These are phyloP conservation scores for Paramacrobiotus metropolitanus DNA, from an alignment of 1,140 invertebrate species.

Conservation along the genomic window DNA sequence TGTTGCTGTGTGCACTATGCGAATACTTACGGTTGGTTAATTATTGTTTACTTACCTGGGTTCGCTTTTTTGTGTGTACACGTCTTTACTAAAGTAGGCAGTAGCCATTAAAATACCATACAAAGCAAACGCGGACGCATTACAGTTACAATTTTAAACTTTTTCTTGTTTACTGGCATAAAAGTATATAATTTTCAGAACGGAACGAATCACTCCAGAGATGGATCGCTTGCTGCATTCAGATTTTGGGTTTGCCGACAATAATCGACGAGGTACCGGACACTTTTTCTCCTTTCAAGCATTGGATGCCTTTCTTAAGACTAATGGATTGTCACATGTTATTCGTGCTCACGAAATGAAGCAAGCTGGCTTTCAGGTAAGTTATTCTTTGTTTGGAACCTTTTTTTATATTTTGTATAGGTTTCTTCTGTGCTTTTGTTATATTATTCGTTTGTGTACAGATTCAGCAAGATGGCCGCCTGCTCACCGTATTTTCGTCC, in stretches of 20 bases:
- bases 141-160: too few relatives aligned
- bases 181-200: constrained; percentile 13
- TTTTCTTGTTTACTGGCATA: neutral
- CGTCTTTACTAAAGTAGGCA: too few relatives aligned
- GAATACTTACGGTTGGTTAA: too few relatives aligned
- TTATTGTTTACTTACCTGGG: too few relatives aligned
- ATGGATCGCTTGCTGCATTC: neutral
- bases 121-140: too few relatives aligned
- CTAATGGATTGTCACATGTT: constrained; percentile 38
- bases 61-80: too few relatives aligned
- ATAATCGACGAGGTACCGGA: constrained; percentile 39
- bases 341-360: constrained; percentile 46
- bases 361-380: constrained; percentile 40
- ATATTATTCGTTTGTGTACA: constrained; percentile 17
- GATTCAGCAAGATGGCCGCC: constrained; percentile 33
- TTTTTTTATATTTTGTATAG: too few relatives aligned
- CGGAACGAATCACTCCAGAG: constrained; percentile 12
- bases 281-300: constrained; percentile 41
- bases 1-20: too few relatives aligned
- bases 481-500: constrained; percentile 42
- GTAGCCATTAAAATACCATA: too few relatives aligned
- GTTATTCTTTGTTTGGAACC: too few relatives aligned
- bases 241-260: constrained; percentile 37
- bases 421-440: too few relatives aligned
- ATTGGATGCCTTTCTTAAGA: constrained; percentile 35